Evolutionary conservation across 1,140 invertebrate species (phyloP).

Genomic region (Camponotus vicinus): DNA sequence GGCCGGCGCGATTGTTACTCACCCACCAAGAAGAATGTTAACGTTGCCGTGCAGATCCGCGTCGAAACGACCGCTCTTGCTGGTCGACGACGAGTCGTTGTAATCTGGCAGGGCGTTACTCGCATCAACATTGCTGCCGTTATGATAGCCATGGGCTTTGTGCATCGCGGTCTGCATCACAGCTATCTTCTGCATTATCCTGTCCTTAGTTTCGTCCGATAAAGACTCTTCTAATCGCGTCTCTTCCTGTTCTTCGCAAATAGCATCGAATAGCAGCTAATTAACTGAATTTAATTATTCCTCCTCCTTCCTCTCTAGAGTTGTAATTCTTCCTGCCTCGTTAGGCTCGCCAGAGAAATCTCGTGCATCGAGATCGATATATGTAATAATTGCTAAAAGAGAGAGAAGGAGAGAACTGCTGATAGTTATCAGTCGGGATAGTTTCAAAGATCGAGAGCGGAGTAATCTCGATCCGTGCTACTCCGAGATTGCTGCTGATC

Average conservation of each 20-base stretch:
- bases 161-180: slow-evolving; percentile 36
- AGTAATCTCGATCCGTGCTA: background rate
- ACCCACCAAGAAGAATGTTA: slow-evolving; percentile 89
- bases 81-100: slow-evolving; percentile 77
- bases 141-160: slow-evolving; percentile 44
- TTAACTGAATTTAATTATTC: slow-evolving; percentile 16
- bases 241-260: background rate
- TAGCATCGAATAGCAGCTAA: slow-evolving; percentile 27
- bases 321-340: background rate
- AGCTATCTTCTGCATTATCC: slow-evolving; percentile 42
- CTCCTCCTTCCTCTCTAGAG: background rate
- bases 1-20: slow-evolving; percentile 72
- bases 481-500: slow-evolving; percentile 10
- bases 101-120: slow-evolving; percentile 60
- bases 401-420: background rate
- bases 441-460: background rate
- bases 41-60: slow-evolving; percentile 87
- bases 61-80: slow-evolving; percentile 79
- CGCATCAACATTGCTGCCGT: slow-evolving; percentile 60
- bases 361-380: slow-evolving; percentile 5
- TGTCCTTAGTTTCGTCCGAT: background rate
- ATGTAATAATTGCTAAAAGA: background rate
- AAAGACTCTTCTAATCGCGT: background rate
- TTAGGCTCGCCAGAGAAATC: background rate
- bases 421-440: slow-evolving; percentile 20